Base-by-base conservation (phyloP, 2,888 invertebrate genomes). In the Parascotia fuliginaria region DNA sequence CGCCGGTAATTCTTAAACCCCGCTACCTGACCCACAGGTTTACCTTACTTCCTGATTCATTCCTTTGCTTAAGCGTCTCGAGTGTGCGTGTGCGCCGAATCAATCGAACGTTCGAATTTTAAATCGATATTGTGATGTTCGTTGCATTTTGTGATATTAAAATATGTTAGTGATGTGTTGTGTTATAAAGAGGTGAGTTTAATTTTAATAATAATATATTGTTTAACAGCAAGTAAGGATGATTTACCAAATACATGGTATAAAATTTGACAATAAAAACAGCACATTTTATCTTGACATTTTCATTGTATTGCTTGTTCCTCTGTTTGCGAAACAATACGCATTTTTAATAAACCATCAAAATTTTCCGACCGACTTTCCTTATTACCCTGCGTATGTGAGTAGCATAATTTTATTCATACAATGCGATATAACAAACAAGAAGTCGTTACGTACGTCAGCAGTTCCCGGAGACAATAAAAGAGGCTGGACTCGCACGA, bases 21-120 rank as follows among this genome's bases (percentile, higher is more conserved):
- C 77, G 85, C 89, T 90, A 92, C 92, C 92, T 91, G 91, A 91
- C 89, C 89, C 84, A 65, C 55, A 65, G 75, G 77, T 73, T 73
- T 77, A 79, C 79, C 79, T 85, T 77, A 85, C 83, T 90, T 90
- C 89, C 89, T 88, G 84, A 87, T 86, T 83, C 91, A 90, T 91
- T 90, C 86, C 83, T 83, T 87, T 77, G 73, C 77, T 67, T 76
- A 82, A 77, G 80, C 77, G 80, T 83, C 82, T 81, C 74, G 77
- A 69, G 79, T 69, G 80, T 88, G 90, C 89, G 91, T 87, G 85
- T 87, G 89, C 91, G 90, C 90, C 47, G 45, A 43, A 65, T 66
- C 49, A 60, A 70, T 66, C 47, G 55, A 65, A 55, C 51, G 63
- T 68, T 78, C 66, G 65, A 73, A 72, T 70, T 76, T 74, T 44